Conservation (phyloP, 2,888 invertebrate species). For the Microdon myrmicae region DNA sequence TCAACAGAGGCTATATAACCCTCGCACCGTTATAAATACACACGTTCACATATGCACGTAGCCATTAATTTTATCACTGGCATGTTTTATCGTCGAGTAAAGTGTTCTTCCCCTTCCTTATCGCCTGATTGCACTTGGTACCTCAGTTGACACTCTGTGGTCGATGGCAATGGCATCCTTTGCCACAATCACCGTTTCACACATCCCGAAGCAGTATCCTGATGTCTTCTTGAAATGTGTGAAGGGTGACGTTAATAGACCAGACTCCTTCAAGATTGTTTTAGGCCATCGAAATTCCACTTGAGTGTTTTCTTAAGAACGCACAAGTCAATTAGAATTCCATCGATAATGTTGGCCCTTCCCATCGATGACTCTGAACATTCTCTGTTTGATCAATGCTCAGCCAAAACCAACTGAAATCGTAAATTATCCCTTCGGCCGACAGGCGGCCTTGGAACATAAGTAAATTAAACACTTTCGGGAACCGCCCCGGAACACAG, state of each 20-base stretch:
- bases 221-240: not conserved
- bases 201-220: conserved; percentile 10
- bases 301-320: conserved; percentile 13
- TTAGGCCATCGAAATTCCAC: conserved; percentile 3
- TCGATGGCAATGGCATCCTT: not conserved
- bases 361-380: no score
- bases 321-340: conserved; percentile 25
- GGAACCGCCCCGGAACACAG: no score
- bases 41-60: conserved; percentile 23
- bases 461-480: no score
- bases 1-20: not conserved
- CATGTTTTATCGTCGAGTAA: conserved; percentile 34
- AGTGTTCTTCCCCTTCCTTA: conserved; percentile 26
- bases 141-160: conserved; percentile 13
- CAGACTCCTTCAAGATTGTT: conserved; percentile 7
- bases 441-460: conserved; percentile 15
- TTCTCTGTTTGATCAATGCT: not conserved
- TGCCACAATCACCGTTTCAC: conserved; percentile 5
- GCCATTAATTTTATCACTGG: conserved; percentile 36
- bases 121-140: conserved; percentile 20
- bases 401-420: not conserved
- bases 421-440: conserved; percentile 24
- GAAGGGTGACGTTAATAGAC: not conserved
- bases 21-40: conserved; percentile 6
- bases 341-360: conserved; percentile 18